Base-by-base conservation (phyloP, 2,888 invertebrate genomes). In the Acleris literana region DNA sequence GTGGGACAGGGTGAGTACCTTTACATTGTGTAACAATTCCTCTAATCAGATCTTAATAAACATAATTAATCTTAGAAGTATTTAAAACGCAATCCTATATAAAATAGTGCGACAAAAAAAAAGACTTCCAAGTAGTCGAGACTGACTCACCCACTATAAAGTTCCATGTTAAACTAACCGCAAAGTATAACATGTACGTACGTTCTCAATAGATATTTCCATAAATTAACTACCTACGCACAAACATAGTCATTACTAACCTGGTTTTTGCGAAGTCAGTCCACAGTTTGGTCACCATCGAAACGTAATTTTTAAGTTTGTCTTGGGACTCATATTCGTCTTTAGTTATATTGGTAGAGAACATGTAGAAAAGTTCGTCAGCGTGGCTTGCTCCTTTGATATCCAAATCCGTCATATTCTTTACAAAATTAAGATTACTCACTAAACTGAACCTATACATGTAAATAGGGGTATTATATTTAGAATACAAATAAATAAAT, bases 221-320 rank as follows among this genome's bases (percentile, higher is more conserved):
- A 29, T 9, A 29, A 29, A 6, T 29, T 29, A 29, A 29, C 2
- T 29, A 29, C 6, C 29, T 29, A 29, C 7, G 1, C 29, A 52
- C 25, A 29, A 13, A n/a, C 2, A 43, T 0, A 17, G 16, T 2
- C 5, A 46, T 7, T 62, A 70, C 75, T 77, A 72, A 91, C 92
- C 83, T 81, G 62, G 82, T 80, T 77, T 86, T 91, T 17, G 90
- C 90, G 69, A 92, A 92, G 69, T 90, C 86, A 0, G 89, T 81
- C 89, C 90, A 89, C 58, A 92, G 53, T 70, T 82, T 87, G 0
- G 87, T 86, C 49, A 90, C 68, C 43, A 78, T 73, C 46, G 77
- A 72, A 1, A 79, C 76, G 72, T 84, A 78, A 48, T 78, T 77
- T 58, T 81, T 82, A 9, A 76, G 67, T 1, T 78, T 69, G 6